Conservation (phyloP, 2,888 invertebrate species). For the Oasisia sp. region DNA sequence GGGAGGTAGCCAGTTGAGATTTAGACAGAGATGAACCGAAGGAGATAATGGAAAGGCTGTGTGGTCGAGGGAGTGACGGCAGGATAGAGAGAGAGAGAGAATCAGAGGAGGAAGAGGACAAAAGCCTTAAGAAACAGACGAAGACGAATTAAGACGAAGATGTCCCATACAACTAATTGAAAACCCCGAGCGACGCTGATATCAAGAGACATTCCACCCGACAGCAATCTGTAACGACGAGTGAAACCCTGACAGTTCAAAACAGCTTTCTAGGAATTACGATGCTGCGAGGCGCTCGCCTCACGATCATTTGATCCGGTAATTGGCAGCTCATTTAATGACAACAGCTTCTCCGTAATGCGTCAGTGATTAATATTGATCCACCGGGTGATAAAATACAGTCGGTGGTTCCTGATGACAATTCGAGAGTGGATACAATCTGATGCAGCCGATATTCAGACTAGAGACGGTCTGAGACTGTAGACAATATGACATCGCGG, state of each 20-base stretch:
- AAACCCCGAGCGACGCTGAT: background rate
- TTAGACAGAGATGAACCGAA: too few species aligned
- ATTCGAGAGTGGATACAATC: background rate
- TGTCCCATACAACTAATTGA: background rate
- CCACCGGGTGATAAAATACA: background rate
- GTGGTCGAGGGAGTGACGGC: too few species aligned
- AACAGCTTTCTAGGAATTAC: background rate
- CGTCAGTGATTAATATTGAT: background rate
- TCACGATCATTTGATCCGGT: background rate
- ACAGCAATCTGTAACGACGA: background rate
- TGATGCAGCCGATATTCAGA: background rate
- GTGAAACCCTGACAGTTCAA: background rate
- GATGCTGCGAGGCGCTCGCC: background rate
- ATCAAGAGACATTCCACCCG: background rate
- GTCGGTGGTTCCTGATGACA: background rate
- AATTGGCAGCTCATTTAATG: background rate
- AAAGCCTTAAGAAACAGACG: background rate
- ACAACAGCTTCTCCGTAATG: background rate
- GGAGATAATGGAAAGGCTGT: too few species aligned
- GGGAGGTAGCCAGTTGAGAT: too few species aligned
- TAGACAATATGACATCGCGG: background rate
- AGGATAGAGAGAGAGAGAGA: too few species aligned
- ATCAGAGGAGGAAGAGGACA: background rate
- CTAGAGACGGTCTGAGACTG: background rate
- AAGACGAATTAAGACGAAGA: background rate